phyloP scores from a whole-genome alignment of 2,888 invertebrate species.

The Slavum lentiscoides region DNA sequence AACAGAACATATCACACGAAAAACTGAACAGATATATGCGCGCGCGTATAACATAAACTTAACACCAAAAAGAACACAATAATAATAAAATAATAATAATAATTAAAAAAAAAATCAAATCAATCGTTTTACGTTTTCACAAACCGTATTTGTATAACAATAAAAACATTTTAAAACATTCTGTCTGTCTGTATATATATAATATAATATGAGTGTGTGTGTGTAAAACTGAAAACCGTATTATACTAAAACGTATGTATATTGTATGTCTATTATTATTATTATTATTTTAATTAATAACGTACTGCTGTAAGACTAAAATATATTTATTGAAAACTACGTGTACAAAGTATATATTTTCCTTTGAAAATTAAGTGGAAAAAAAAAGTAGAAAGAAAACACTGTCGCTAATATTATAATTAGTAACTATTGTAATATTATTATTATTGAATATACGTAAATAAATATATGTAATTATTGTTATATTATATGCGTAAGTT shows the following conservation, averaged over 20 bases:
- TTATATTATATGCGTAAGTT: neutral
- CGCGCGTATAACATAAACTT: slow-evolving; percentile 48
- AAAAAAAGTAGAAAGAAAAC: slow-evolving; percentile 8
- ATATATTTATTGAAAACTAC: slow-evolving; percentile 31
- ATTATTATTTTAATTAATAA: slow-evolving; percentile 25
- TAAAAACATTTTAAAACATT: slow-evolving; percentile 35
- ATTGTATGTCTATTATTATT: slow-evolving; percentile 5
- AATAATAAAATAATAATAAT: slow-evolving; percentile 16
- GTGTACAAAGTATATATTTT: slow-evolving; percentile 12
- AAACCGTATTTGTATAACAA: slow-evolving; percentile 41
- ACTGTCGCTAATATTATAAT: slow-evolving; percentile 10
- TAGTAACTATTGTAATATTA: slow-evolving; percentile 23
- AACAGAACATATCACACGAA: slow-evolving; percentile 37
- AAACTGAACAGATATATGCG: slow-evolving; percentile 42
- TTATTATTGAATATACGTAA: slow-evolving; percentile 38
- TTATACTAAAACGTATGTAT: slow-evolving; percentile 1
- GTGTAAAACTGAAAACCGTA: slow-evolving; percentile 51
- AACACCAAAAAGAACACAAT: slow-evolving; percentile 35
- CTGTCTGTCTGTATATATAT: slow-evolving; percentile 35
- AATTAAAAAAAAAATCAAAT: neutral
- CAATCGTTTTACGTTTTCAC: slow-evolving; percentile 14
- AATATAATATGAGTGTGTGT: slow-evolving; percentile 25
- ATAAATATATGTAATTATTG: neutral
- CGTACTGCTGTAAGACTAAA: slow-evolving; percentile 27
- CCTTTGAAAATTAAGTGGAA: neutral